Conservation (phyloP, 2,888 invertebrate genomes). For the Drosophila sordidula region DNA sequence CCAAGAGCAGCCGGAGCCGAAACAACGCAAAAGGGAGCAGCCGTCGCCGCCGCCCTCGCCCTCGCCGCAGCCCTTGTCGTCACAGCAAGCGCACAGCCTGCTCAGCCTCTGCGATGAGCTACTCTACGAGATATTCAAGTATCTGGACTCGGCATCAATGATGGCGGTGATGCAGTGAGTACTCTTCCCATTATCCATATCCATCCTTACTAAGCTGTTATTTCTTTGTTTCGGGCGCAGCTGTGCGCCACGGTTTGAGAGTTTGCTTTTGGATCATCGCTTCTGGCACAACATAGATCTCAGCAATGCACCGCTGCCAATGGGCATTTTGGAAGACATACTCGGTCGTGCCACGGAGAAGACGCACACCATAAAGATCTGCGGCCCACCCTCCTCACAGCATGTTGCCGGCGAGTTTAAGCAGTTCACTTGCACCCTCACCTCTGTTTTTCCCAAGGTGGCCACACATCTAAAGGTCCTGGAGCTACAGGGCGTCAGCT, state of each 20-base stretch:
- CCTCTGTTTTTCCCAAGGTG: constrained; percentile 71
- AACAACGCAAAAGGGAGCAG: constrained; percentile 63
- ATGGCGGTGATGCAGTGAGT: constrained; percentile 82
- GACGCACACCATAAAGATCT: constrained; percentile 81
- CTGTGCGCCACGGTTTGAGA: constrained; percentile 81
- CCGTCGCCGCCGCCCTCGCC: constrained; percentile 8
- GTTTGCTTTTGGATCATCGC: constrained; percentile 81
- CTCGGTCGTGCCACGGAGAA: constrained; percentile 78
- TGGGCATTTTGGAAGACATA: constrained; percentile 77
- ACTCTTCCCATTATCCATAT: background rate
- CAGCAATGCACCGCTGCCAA: constrained; percentile 72
- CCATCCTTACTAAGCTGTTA: background rate
- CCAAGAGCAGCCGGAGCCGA: constrained; percentile 53
- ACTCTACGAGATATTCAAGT: constrained; percentile 83
- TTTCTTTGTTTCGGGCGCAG: constrained; percentile 52
- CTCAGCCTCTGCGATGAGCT: constrained; percentile 83
- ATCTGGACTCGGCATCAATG: constrained; percentile 82
- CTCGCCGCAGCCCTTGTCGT: background rate
- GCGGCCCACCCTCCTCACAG: constrained; percentile 78
- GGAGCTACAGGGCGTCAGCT: constrained; percentile 82
- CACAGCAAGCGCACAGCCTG: constrained; percentile 48
- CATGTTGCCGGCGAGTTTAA: constrained; percentile 76
- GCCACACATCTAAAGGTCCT: constrained; percentile 75
- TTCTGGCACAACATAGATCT: constrained; percentile 84
- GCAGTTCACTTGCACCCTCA: constrained; percentile 77